Percentiles rank a stretch among this genome's conserved stretches.
Evolutionary conservation across 2,888 invertebrate genomes (phyloP).

Genomic region (Polyommatus icarus): DNA sequence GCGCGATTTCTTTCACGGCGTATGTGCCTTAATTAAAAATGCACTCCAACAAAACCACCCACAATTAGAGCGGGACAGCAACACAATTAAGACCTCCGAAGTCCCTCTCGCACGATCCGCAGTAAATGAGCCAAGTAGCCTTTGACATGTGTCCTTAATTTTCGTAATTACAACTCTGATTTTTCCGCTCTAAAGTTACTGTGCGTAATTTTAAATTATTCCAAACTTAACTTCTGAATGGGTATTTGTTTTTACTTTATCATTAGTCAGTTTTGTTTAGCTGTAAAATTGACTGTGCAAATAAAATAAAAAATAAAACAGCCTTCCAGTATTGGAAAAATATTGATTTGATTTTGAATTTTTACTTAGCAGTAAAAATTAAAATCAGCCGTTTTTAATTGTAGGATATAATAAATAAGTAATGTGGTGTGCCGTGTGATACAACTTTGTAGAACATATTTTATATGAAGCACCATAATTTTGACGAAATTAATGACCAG

Average conservation of each 20-base stretch:
- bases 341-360: too few relatives aligned
- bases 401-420: not conserved
- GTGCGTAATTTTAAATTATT: not conserved
- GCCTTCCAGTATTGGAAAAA: too few relatives aligned
- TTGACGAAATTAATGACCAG: not conserved
- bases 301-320: too few relatives aligned
- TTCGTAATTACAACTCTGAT: slow-evolving; percentile 2
- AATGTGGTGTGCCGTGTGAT: not conserved
- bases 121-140: slow-evolving; percentile 21
- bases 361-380: not conserved
- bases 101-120: slow-evolving; percentile 1
- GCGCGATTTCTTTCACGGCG: slow-evolving; percentile 30
- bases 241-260: too few relatives aligned
- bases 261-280: too few relatives aligned
- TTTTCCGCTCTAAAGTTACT: not conserved
- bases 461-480: not conserved
- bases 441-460: not conserved
- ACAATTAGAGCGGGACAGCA: slow-evolving; percentile 36
- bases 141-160: slow-evolving; percentile 14
- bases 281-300: too few relatives aligned
- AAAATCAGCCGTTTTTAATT: not conserved
- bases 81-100: slow-evolving; percentile 34
- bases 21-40: slow-evolving; percentile 32
- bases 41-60: slow-evolving; percentile 29
- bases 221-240: not conserved